These are phyloP conservation scores for Aphis gossypii DNA, from an alignment of 1,140 invertebrate species.

Conservation along the genomic window DNA sequence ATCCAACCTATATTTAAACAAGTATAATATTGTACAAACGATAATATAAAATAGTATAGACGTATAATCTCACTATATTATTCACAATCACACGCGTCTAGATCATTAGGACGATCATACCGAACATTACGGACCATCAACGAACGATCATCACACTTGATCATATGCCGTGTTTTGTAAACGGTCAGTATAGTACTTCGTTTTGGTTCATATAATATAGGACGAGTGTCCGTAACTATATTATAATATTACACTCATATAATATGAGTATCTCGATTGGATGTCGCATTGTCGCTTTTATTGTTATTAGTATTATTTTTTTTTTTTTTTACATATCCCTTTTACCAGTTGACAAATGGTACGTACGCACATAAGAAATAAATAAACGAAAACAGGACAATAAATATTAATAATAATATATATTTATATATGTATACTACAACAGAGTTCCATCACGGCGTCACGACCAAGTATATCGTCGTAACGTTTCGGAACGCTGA, in stretches of 20 bases:
- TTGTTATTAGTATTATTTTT: not conserved
- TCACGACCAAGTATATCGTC: not conserved
- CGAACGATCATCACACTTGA: not conserved
- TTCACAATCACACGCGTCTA: not conserved
- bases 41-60: not conserved
- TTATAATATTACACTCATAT: not conserved
- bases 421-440: no score
- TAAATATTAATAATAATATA: conserved; percentile 37
- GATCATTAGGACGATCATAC: not conserved
- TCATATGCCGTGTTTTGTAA: not conserved
- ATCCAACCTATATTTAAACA: not conserved
- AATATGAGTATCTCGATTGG: not conserved
- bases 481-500: conserved; percentile 28
- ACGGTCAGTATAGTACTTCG: not conserved
- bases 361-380: not conserved
- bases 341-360: conserved; percentile 25
- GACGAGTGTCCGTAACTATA: not conserved
- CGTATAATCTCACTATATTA: not conserved
- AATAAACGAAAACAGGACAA: conserved; percentile 29
- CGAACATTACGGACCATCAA: not conserved
- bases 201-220: not conserved
- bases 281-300: not conserved
- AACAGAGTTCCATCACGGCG: not conserved
- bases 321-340: not conserved
- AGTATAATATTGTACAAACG: not conserved